Conservation (phyloP, 2,113 vertebrate genomes). For the Hemiscyllium ocellatum region DNA sequence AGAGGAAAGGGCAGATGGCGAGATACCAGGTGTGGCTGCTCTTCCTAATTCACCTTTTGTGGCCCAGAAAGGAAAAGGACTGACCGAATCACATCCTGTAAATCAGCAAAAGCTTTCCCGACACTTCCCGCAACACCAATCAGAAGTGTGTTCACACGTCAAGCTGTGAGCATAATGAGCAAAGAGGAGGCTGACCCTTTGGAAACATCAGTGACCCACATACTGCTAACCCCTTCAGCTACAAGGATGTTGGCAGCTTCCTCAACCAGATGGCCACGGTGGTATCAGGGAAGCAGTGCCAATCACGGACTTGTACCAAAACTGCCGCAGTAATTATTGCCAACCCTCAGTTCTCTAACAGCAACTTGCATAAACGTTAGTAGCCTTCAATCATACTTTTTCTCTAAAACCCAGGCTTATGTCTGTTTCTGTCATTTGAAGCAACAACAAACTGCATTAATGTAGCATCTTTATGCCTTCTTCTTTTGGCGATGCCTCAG, state of each 20-base stretch:
- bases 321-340: neutral
- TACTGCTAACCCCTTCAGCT: neutral
- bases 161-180: slow-evolving; percentile 32
- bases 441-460: neutral
- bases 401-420: too few relatives aligned
- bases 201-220: neutral
- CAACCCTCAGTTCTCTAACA: neutral
- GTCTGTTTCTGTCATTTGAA: too few relatives aligned
- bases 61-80: neutral
- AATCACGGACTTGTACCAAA: neutral
- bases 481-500: too few relatives aligned
- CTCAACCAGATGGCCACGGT: neutral
- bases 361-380: too few relatives aligned
- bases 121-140: slow-evolving; percentile 19
- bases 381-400: too few relatives aligned
- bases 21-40: neutral
- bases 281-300: neutral
- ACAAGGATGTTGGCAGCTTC: neutral
- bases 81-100: too few relatives aligned
- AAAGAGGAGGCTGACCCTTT: neutral
- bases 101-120: slow-evolving; percentile 3
- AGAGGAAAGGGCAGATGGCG: neutral
- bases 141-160: slow-evolving; percentile 6
- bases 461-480: too few relatives aligned
- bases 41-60: neutral